Base-by-base conservation (phyloP, 2,113 vertebrate species). In the Tapirus terrestris region DNA sequence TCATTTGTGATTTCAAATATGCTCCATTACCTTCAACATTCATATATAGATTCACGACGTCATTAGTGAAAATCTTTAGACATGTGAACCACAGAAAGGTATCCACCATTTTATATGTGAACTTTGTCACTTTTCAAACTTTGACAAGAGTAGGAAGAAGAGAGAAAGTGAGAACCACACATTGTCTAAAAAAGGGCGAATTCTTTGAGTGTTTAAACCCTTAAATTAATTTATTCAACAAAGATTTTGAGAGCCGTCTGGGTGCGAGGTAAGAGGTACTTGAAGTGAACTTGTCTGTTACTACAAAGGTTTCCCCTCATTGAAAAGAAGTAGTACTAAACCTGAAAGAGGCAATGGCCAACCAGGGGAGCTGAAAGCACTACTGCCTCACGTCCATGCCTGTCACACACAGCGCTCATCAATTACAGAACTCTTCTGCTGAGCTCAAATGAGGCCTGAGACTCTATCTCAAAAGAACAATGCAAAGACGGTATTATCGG, bases 111-210 rank as follows among this genome's bases (percentile, higher is more conserved):
- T 77, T 70, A 53, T 17, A 75, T 0, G 18, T 79, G 31, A 65
- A 20, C 81, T 53, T 88, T 43, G 6, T 13, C 53, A 27, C n/a
- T 94, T 92, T 93, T 81, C 31, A 93, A 91, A 91, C 27, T 29
- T 25, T 11, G 12, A 85, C 33, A 61, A 29, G 70, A 36, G 7
- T 3, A 31, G 43, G 25, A 86, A 80, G 8, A 7, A 80, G 48
- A 83, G 18, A 83, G 4, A 92, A 61, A 65, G 1, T 61, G 70
- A 68, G 63, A 95, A 68, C 3, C 11, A 77, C 5, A 58, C 5
- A 29, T 36, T 72, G 11, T 53, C 77, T 8, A 14, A 9, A 16
- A 70, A 75, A 87, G 73, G n/a, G 5, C 2, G 68, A 79, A 48
- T 72, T 3, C 21, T 76, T 33, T 39, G 29, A 80, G 3, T 72